Evolutionary conservation across 2,113 vertebrate species (phyloP).

Genomic region (Agapornis roseicollis): DNA sequence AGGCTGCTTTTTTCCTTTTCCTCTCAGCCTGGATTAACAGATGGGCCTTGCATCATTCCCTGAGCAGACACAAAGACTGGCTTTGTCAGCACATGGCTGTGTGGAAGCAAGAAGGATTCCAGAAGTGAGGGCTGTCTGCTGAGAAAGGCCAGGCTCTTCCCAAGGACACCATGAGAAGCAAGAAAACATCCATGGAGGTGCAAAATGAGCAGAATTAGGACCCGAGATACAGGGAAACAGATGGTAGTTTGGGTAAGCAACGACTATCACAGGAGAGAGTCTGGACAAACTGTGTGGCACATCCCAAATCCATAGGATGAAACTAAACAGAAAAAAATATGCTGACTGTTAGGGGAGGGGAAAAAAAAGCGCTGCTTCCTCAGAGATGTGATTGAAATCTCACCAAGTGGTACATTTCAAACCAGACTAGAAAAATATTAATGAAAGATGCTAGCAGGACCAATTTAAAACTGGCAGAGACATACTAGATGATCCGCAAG

Average conservation of each 20-base stretch:
- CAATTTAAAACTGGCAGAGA: background rate
- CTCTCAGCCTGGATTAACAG: constrained; percentile 2
- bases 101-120: background rate
- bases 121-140: background rate
- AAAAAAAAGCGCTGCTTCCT: background rate
- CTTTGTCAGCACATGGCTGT: background rate
- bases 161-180: rapidly evolving
- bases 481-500: background rate
- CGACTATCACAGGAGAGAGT: background rate
- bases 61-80: background rate
- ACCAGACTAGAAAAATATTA: background rate
- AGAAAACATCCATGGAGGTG: background rate
- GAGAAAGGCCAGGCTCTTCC: background rate
- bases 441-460: background rate
- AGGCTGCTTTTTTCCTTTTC: background rate
- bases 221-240: background rate
- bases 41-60: background rate
- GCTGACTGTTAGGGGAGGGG: background rate
- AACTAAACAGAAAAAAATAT: background rate
- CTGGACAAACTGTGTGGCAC: background rate
- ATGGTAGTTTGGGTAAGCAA: background rate
- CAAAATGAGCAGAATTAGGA: background rate
- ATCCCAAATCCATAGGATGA: background rate
- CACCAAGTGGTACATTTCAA: background rate
- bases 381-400: background rate